These are phyloP conservation scores for Zosterops lateralis DNA, from an alignment of 2,113 vertebrate genomes.

Conservation along the genomic window DNA sequence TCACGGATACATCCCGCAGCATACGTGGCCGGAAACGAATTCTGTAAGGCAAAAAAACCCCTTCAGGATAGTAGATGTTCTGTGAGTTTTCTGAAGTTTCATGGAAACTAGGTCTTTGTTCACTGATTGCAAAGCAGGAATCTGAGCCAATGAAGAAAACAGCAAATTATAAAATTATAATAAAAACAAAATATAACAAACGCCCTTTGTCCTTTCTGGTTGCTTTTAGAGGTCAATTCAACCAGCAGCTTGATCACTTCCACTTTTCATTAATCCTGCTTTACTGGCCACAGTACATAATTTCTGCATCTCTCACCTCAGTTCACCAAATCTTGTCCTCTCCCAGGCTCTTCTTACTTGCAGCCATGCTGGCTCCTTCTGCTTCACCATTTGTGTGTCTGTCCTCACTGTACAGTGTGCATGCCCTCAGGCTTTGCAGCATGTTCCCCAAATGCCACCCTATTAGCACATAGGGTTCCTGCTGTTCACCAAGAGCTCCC, in stretches of 20 bases:
- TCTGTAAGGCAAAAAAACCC: conserved; percentile 60
- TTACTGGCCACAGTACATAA: not conserved
- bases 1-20: conserved; percentile 80
- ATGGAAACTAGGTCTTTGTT: not conserved
- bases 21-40: conserved; percentile 85
- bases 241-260: not conserved
- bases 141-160: not conserved
- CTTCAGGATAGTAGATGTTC: not conserved
- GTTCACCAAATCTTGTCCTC: not conserved
- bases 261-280: not conserved
- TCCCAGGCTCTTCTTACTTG: not conserved
- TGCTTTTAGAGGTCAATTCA: not conserved
- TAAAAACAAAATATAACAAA: not conserved
- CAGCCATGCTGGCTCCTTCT: not conserved
- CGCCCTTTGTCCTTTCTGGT: not conserved
- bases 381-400: not conserved
- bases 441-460: not conserved
- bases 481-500: not conserved
- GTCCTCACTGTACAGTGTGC: not conserved
- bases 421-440: not conserved
- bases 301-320: not conserved
- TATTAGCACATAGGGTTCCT: not conserved
- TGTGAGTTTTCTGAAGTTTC: not conserved
- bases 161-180: not conserved
- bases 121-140: not conserved